Evolutionary conservation across 2,113 vertebrate genomes (phyloP), one percentile per base, ranked within the genome.

Genomic region (Alexandromys fortis): DNA sequence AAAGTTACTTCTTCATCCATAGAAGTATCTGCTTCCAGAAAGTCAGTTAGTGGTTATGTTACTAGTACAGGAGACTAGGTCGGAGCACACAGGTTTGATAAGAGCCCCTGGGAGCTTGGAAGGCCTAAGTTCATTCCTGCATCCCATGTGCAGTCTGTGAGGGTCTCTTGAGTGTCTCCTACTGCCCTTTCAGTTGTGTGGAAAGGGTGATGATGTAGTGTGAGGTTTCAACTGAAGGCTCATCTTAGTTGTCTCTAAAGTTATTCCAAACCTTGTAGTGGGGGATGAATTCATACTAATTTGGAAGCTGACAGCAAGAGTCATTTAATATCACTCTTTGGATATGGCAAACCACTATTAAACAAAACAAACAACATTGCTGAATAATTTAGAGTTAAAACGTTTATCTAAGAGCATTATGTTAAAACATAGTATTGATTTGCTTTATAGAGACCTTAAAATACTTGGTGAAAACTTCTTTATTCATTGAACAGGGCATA

Each of bases 381-480:
- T 10, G 83, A 79, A n/a, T 92, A 96, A 67, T 16, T 90, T 24
- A 42, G 89, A 49, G 77, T 55, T 77, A 24, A 92, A 96, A 96
- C 73, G 33, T 76, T 61, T 52, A 42, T 79, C 63, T 95, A 22
- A 93, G 94, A 79, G 42, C 0, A 76, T 82, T 92, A 19, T 82
- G 58, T 73, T 93, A 93, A 93, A 95, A 61, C 58, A 11, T 26
- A 88, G 3, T 7, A 45, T 93, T 95, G 75, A 47, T 83, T 85
- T 68, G 7, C 70, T 3, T 95, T 92, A 89, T 16, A 83, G 89
- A 87, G 63, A 22, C 19, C 26, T 94, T 93, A 86, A 17, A 8
- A 28, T 83, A 12, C 90, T 92, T 58, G 24, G 26, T 86, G 26
- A 42, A 93, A 96, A 85, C 86, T 70, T 1, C 11, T 72, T 67